Conservation (phyloP, 2,113 vertebrate genomes). For the Amblyornis subalaris region DNA sequence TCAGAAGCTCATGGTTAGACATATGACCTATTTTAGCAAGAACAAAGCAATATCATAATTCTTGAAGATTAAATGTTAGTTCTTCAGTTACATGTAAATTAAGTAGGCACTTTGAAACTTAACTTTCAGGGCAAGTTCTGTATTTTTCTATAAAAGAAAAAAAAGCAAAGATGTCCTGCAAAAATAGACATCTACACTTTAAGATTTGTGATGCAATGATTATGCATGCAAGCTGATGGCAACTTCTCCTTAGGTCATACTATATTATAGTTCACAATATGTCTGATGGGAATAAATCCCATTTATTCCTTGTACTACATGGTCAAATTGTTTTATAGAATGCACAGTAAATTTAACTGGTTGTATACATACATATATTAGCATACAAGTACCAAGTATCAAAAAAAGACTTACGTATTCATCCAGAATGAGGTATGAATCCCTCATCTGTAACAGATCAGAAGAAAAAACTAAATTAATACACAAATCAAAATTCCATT, state of each 20-base stretch:
- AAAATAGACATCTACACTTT: background rate
- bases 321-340: background rate
- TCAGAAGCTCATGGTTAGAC: background rate
- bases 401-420: slow-evolving; percentile 88
- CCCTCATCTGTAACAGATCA: slow-evolving; percentile 84
- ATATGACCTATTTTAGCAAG: background rate
- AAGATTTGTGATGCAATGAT: background rate
- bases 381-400: background rate
- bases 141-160: background rate
- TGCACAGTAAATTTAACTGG: background rate
- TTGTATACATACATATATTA: background rate
- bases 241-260: background rate
- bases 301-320: background rate
- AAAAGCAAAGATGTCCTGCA: background rate
- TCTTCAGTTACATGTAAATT: background rate
- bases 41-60: background rate
- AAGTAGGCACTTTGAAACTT: background rate
- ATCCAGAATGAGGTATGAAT: slow-evolving; percentile 95
- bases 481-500: background rate
- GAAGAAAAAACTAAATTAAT: background rate
- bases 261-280: background rate
- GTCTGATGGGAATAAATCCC: background rate
- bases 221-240: background rate
- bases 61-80: background rate
- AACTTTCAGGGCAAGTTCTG: background rate